Base-by-base conservation (phyloP, 2,888 invertebrate species). In the Diarsia rubi region DNA sequence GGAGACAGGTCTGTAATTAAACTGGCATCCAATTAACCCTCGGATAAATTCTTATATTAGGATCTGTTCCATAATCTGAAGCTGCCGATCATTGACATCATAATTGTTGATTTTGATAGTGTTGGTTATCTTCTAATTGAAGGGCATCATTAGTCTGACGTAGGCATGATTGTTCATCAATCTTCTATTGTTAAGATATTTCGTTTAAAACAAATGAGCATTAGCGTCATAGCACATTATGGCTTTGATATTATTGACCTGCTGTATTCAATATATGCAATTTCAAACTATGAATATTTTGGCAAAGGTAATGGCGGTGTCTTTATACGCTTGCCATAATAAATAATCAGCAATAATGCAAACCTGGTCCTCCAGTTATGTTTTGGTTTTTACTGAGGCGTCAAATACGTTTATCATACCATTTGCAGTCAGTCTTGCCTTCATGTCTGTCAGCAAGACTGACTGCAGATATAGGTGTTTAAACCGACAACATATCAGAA, bases 341-440 rank as follows among this genome's bases (percentile, higher is more conserved):
- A 16, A 27, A 16, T 16, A 27, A 8, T 16, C 4, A 4, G 16
- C 0, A 2, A 14, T 6, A 54, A 54, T n/a, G 54, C 9, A 57
- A 1, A 57, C 3, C 19, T 8, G 16, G 27, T 19, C 0, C 1
- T 0, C 3, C 16, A 1, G 8, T 27, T 27, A 19, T 8, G 3
- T 57, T 27, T 3, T 27, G 54, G 6, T 57, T 37, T 37, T 37
- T 37, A 37, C 8, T 37, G 8, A 1, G n/a, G 21, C 12, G 2
- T 37, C 6, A 37, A 60, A n/a, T n/a, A 12, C 0, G 12, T 3
- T n/a, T 3, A 49, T 66, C 11, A 11, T 6, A 24, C 6, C 37
- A 2, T 8, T 24, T 27, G 24, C 24, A 67, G 31, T n/a, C 11
- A n/a, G 19, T 14, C 8, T 24, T 16, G 16, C 16, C 8, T 37